phyloP scores from a whole-genome alignment of 1,140 invertebrate species.

The Scaptomyza pallida region DNA sequence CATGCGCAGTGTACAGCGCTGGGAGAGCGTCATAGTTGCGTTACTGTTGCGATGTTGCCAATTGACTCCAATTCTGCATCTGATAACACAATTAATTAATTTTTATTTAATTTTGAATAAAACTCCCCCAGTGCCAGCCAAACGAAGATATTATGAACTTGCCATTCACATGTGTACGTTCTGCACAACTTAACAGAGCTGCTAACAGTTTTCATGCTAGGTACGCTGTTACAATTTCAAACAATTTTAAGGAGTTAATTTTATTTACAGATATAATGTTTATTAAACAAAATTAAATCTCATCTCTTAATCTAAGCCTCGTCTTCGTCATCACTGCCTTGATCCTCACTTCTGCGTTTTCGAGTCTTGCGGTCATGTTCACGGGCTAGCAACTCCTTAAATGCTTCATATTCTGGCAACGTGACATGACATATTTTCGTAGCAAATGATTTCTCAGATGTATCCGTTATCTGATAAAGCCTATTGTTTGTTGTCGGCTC shows the following conservation, averaged over 20 bases:
- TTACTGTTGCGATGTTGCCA: background rate
- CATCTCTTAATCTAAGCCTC: background rate
- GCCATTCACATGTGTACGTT: slow-evolving; percentile 34
- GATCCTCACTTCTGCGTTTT: slow-evolving; percentile 36
- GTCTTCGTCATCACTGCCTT: slow-evolving; percentile 63
- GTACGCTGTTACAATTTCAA: slow-evolving; percentile 12
- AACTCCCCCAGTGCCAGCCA: slow-evolving; percentile 26
- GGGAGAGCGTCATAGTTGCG: background rate
- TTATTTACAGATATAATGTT: background rate
- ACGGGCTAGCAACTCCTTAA: slow-evolving; percentile 67
- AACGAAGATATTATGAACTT: slow-evolving; percentile 3
- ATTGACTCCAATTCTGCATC: background rate
- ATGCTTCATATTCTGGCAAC: slow-evolving; percentile 73
- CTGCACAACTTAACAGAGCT: slow-evolving; percentile 17
- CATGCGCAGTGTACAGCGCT: background rate
- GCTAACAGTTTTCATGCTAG: background rate
- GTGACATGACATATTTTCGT: slow-evolving; percentile 77
- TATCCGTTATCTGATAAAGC: slow-evolving; percentile 79
- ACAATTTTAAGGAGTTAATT: background rate
- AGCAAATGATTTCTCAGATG: slow-evolving; percentile 76
- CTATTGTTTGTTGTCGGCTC: slow-evolving; percentile 71
- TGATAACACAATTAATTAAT: slow-evolving; percentile 3
- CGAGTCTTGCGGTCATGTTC: slow-evolving; percentile 56
- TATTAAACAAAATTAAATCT: background rate
- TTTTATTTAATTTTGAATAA: slow-evolving; percentile 39